Evolutionary conservation across 2,113 vertebrate species (phyloP).

Genomic region (Neotragus pygmaeus): DNA sequence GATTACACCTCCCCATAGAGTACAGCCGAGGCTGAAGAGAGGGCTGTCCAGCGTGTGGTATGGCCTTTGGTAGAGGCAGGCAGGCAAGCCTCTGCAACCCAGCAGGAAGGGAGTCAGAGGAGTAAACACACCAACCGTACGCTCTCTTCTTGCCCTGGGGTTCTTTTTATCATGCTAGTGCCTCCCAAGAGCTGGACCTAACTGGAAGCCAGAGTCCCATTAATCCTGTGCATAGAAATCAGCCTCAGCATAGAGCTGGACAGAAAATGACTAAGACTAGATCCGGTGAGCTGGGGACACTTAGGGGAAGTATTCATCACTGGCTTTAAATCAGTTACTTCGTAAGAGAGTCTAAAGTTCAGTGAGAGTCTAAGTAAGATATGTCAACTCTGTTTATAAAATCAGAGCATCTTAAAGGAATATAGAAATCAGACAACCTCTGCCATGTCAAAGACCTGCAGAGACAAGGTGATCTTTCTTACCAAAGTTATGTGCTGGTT

Average conservation of each 20-base stretch:
- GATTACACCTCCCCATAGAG: neutral
- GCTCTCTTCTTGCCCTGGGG: neutral
- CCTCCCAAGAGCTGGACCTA: neutral
- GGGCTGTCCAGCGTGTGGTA: neutral
- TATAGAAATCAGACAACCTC: neutral
- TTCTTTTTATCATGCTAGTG: neutral
- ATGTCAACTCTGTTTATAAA: neutral
- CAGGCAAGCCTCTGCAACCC: neutral
- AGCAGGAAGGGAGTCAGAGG: neutral
- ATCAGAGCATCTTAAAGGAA: neutral
- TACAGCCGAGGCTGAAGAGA: neutral
- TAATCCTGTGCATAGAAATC: neutral
- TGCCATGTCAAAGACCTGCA: neutral
- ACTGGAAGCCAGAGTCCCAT: neutral
- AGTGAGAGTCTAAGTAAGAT: neutral
- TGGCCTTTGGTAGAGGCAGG: neutral
- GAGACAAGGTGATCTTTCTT: neutral
- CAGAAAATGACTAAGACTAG: neutral
- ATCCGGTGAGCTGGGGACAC: neutral
- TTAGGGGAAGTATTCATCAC: neutral
- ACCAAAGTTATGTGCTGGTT: neutral
- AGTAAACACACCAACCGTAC: neutral
- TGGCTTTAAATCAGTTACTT: neutral
- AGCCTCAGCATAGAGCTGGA: neutral
- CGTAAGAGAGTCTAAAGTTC: neutral